These are phyloP conservation scores for Drosophila takahashii DNA, from an alignment of 1,140 invertebrate species.

Conservation along the genomic window DNA sequence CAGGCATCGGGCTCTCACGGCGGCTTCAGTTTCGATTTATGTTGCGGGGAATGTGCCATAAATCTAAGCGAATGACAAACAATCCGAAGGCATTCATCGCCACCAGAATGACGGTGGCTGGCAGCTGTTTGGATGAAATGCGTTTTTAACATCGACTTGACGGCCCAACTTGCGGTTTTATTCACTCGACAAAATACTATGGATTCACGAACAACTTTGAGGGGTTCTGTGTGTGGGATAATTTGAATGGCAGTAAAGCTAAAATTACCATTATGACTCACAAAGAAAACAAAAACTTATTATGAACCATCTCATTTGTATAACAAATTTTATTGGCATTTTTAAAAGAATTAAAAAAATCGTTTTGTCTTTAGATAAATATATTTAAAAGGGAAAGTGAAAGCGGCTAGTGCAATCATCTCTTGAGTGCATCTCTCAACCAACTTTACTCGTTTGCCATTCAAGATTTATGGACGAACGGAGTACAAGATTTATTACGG, in stretches of 20 bases:
- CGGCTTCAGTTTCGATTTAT: slow-evolving; percentile 56
- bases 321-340: neutral
- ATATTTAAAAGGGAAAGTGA: slow-evolving; percentile 27
- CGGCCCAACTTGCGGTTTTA: slow-evolving; percentile 33
- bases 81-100: slow-evolving; percentile 53
- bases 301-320: too few species aligned
- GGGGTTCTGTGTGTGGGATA: neutral
- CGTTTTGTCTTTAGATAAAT: neutral
- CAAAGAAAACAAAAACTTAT: neutral
- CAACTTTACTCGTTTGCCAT: slow-evolving; percentile 33
- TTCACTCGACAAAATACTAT: neutral
- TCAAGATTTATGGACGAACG: slow-evolving; percentile 26
- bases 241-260: neutral
- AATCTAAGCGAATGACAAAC: slow-evolving; percentile 62
- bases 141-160: slow-evolving; percentile 42
- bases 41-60: slow-evolving; percentile 55
- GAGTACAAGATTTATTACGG: slow-evolving; percentile 34
- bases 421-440: slow-evolving; percentile 25
- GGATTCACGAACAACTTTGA: neutral
- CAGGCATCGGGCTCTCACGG: slow-evolving; percentile 20
- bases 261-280: neutral
- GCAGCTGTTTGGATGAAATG: slow-evolving; percentile 50
- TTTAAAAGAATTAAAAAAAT: neutral
- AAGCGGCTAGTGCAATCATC: slow-evolving; percentile 21
- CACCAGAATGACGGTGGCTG: too few species aligned